phyloP scores from a whole-genome alignment of 2,113 vertebrate genomes.

The Lepisosteus osseus region DNA sequence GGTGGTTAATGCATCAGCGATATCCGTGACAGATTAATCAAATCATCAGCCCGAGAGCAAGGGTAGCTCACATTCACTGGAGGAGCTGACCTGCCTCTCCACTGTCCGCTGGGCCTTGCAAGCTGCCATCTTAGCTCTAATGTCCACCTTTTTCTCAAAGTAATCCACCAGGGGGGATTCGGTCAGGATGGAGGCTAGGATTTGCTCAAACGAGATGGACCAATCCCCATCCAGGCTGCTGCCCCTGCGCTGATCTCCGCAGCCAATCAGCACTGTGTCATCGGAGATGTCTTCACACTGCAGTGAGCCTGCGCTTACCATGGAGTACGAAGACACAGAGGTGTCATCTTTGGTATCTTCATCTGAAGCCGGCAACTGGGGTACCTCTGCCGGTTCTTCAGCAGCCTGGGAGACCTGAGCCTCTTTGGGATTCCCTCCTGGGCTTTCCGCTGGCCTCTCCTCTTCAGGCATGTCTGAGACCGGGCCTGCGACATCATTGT shows the following conservation, averaged over 20 bases:
- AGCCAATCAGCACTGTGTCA: conserved; percentile 78
- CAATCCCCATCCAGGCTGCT: conserved; percentile 81
- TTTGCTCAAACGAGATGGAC: conserved; percentile 95
- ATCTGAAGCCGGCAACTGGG: conserved; percentile 60
- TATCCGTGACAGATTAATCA: background rate
- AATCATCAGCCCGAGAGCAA: conserved; percentile 64
- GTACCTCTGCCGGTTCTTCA: conserved; percentile 56
- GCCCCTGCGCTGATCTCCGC: conserved; percentile 59
- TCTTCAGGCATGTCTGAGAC: conserved; percentile 7
- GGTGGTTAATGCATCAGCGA: background rate
- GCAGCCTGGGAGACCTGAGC: conserved; percentile 48
- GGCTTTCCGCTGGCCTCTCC: conserved; percentile 29
- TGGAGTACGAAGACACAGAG: conserved; percentile 89
- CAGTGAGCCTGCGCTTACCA: conserved; percentile 84
- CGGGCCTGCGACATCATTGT: conserved; percentile 25
- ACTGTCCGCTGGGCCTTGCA: conserved; percentile 77
- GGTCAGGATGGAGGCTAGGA: conserved; percentile 89
- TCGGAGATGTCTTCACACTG: conserved; percentile 87
- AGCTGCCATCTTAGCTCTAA: conserved; percentile 70
- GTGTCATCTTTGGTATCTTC: conserved; percentile 88
- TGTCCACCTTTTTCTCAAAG: conserved; percentile 85
- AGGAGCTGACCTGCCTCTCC: conserved; percentile 83
- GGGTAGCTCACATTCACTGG: conserved; percentile 81
- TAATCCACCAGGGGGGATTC: conserved; percentile 89
- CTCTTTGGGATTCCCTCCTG: conserved; percentile 31